Evolutionary conservation across 2,113 vertebrate genomes (phyloP).

Genomic region (Apteryx mantelli): DNA sequence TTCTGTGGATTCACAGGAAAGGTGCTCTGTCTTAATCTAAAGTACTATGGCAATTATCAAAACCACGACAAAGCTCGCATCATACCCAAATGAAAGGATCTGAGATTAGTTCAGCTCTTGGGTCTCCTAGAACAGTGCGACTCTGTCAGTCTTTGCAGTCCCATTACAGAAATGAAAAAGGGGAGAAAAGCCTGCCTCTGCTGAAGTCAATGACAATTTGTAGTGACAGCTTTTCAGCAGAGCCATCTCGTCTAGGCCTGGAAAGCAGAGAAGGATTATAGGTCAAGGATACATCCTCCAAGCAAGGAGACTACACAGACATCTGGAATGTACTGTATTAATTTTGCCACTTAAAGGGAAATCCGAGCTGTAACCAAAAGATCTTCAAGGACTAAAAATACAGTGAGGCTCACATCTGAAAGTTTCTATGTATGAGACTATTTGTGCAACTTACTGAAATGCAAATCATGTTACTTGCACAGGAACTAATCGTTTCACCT

Average conservation of each 20-base stretch:
- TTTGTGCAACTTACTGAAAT: neutral
- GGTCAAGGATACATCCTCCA: neutral
- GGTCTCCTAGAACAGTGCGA: neutral
- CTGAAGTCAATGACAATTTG: neutral
- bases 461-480: neutral
- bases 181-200: neutral
- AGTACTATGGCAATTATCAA: neutral
- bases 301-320: neutral
- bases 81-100: neutral
- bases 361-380: constrained; percentile 22
- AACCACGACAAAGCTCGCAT: neutral
- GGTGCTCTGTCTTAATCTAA: neutral
- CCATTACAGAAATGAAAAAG: neutral
- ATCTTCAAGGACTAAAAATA: constrained; percentile 39
- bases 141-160: neutral
- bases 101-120: neutral
- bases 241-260: constrained; percentile 19
- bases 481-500: neutral
- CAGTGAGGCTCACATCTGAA: neutral
- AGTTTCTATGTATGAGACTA: neutral
- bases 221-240: constrained; percentile 21
- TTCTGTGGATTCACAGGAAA: neutral
- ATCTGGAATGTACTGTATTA: neutral
- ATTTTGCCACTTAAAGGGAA: constrained; percentile 27
- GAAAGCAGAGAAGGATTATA: neutral